Evolutionary conservation across 2,113 vertebrate genomes (phyloP).

Genomic region (Cyanoderma ruficeps): DNA sequence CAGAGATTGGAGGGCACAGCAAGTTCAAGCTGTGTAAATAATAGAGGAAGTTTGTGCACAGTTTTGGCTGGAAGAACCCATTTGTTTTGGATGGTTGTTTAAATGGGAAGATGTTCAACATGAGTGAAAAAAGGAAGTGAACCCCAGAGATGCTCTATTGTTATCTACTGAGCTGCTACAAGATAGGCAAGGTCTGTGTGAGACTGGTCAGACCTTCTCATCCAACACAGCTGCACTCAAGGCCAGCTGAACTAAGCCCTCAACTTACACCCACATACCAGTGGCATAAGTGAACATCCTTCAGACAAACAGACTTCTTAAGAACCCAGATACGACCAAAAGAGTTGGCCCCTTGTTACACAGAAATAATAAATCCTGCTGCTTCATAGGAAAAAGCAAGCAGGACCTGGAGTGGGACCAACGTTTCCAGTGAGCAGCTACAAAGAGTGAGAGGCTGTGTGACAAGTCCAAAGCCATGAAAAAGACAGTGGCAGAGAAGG

Average conservation of each 20-base stretch:
- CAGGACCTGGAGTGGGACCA: background rate
- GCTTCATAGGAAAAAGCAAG: background rate
- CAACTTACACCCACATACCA: background rate
- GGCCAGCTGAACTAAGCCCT: background rate
- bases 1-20: slow-evolving; percentile 7
- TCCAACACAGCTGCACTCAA: background rate
- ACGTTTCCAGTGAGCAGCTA: background rate
- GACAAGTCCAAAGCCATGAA: background rate
- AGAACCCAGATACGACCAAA: background rate
- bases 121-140: slow-evolving; percentile 39
- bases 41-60: slow-evolving; percentile 40
- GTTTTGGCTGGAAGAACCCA: slow-evolving; percentile 39
- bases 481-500: background rate
- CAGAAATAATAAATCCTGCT: background rate
- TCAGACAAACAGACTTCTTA: background rate
- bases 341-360: background rate
- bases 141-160: background rate
- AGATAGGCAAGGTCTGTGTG: background rate
- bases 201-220: background rate
- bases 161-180: slow-evolving; percentile 1
- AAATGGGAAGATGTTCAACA: slow-evolving; percentile 37
- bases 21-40: slow-evolving; percentile 66
- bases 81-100: slow-evolving; percentile 50
- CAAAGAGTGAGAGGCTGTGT: background rate
- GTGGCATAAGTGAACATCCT: background rate